These are phyloP conservation scores for Samia ricini DNA, from an alignment of 1,140 invertebrate species.

Conservation along the genomic window DNA sequence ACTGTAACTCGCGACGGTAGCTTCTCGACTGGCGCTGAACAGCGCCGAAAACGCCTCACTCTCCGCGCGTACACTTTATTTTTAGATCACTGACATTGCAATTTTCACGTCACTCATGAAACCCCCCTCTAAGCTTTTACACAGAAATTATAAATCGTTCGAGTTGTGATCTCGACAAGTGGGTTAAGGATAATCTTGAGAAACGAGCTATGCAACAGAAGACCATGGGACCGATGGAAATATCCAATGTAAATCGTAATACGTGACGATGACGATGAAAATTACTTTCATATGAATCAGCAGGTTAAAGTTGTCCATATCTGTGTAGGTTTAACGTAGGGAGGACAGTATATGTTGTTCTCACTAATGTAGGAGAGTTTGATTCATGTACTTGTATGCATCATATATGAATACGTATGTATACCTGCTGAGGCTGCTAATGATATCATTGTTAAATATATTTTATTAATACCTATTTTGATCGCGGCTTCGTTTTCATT, in stretches of 20 bases:
- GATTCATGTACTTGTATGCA: conserved; percentile 8
- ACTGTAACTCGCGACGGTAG: conserved; percentile 65
- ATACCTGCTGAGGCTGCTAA: too few species aligned
- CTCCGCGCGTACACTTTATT: conserved; percentile 53
- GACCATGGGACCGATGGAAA: conserved; percentile 36
- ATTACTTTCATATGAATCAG: conserved; percentile 9
- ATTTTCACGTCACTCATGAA: conserved; percentile 64
- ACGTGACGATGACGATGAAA: not conserved
- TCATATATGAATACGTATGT: not conserved
- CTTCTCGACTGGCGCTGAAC: conserved; percentile 59
- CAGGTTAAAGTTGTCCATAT: not conserved
- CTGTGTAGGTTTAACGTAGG: conserved; percentile 1
- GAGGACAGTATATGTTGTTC: not conserved
- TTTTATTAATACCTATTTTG: too few species aligned
- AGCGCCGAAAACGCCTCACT: conserved; percentile 38
- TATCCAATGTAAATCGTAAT: conserved; percentile 14
- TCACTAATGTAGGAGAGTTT: conserved; percentile 6
- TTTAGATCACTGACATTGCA: conserved; percentile 76
- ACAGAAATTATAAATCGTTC: conserved; percentile 47
- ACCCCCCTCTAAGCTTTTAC: conserved; percentile 40
- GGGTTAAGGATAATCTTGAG: conserved; percentile 64
- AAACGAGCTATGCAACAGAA: conserved; percentile 34
- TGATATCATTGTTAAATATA: too few species aligned
- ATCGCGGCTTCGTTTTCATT: too few species aligned
- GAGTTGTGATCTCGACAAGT: conserved; percentile 47